Base-by-base conservation (phyloP, 2,888 invertebrate species). In the Dasypogon diadema region DNA sequence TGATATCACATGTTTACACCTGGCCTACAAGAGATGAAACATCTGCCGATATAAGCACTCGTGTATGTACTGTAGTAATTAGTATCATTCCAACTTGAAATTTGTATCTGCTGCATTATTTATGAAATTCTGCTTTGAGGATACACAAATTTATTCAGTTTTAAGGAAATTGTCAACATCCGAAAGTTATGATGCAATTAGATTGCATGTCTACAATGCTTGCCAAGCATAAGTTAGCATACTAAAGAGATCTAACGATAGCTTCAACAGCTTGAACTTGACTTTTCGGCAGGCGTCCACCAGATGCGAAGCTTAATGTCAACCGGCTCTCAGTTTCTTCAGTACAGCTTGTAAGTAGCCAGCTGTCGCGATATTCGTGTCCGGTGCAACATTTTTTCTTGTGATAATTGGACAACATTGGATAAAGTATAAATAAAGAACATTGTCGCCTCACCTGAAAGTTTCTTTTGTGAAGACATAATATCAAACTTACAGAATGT, bases 161-260 rank as follows among this genome's bases (percentile, higher is more conserved):
- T 30, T 58, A 16, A 26, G 30, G 58, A 58, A 58, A 58, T 58
- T 58, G 58, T 58, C 58, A 58, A 58, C 58, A 26, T 58, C 58
- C 58, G 58, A 58, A 58, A 58, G 58, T 30, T 14, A 30, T 58
- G 58, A 58, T 58, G 24, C 58, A 58, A 58, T 58, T 30, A 58
- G 26, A n/a, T 30, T 14, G 58, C 58, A 58, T 30, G 58, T 8
- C 26, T 30, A 16, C 24, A 26, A 16, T 26, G 58, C 30, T 30
- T 58, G 26, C 12, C 30, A 5, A 30, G 30, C 30, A 24, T 16
- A 26, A 56, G 58, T 58, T 58, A 58, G 58, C 58, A 58, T 58
- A 58, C 46, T 42, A 42, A 63, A 37, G 12, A n/a, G 63, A 63
- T 63, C 63, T 63, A 63, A 63, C 63, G 18, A 46, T 63, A 63